A percentile compares a stretch with the other conserved stretches of the same genome.
phyloP scores from a whole-genome alignment of 2,113 vertebrate genomes.

The Antigone vipio region DNA sequence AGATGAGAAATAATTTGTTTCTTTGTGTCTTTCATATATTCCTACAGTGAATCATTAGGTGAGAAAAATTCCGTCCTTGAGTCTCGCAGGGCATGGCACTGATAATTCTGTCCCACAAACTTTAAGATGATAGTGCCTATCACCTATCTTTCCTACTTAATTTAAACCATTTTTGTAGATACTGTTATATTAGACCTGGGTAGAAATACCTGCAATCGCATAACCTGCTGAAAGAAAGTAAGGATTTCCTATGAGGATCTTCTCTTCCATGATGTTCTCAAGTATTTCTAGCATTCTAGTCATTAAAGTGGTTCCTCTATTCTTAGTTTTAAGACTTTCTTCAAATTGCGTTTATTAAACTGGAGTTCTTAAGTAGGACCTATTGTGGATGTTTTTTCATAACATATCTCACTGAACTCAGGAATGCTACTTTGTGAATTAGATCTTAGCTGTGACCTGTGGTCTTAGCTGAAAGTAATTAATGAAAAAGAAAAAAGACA shows the following conservation, averaged over 20 bases:
- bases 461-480: neutral
- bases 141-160: neutral
- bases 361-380: neutral
- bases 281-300: neutral
- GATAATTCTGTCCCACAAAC: neutral
- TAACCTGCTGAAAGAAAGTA: neutral
- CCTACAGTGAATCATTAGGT: neutral
- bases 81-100: neutral
- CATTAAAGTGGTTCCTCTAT: neutral
- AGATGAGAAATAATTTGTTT: neutral
- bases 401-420: neutral
- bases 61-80: neutral
- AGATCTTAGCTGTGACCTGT: neutral
- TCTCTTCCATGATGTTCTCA: neutral
- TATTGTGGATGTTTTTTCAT: neutral
- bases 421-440: neutral
- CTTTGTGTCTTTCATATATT: neutral
- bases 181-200: neutral
- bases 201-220: neutral
- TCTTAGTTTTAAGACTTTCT: neutral
- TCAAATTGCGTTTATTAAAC: neutral
- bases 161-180: neutral
- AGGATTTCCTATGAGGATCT: neutral
- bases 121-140: neutral
- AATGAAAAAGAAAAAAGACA: neutral